Conservation (phyloP, 2,888 invertebrate genomes). For the Tachina grossa region DNA sequence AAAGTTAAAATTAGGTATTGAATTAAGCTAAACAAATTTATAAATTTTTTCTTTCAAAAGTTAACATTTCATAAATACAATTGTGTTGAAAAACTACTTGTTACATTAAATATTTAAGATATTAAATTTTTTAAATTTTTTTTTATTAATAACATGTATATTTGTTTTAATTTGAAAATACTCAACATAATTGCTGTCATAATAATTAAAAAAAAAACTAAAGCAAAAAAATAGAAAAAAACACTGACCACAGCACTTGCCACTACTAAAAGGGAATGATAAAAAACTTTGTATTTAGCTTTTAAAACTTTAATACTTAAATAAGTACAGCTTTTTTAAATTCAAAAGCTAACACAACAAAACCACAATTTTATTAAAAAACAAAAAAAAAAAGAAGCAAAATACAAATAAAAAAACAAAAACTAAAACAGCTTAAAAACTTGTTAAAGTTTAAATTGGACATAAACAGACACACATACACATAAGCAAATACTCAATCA, state of each 20-base stretch:
- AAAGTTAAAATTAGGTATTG: too few relatives aligned
- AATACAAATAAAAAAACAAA: neutral
- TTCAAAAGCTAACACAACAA: conserved; percentile 14
- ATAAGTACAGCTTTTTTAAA: conserved; percentile 25
- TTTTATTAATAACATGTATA: too few relatives aligned
- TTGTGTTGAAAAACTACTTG: too few relatives aligned
- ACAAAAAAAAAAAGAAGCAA: neutral
- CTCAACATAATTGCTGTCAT: neutral
- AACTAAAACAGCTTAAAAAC: conserved; percentile 53
- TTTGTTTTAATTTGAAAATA: neutral
- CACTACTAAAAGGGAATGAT: conserved; percentile 7
- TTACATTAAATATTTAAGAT: too few relatives aligned
- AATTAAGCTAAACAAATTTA: too few relatives aligned
- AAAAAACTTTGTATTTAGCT: conserved; percentile 14
- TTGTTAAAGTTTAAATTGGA: conserved; percentile 43
- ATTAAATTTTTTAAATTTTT: too few relatives aligned
- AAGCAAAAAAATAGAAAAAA: neutral
- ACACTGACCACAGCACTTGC: conserved; percentile 38
- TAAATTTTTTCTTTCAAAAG: too few relatives aligned
- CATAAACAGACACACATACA: neutral
- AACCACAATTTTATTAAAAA: conserved; percentile 21
- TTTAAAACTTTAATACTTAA: conserved; percentile 44
- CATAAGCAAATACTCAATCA: neutral
- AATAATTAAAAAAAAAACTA: conserved; percentile 27
- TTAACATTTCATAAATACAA: too few relatives aligned